Conservation (phyloP, 2,113 vertebrate genomes). For the Herpetotheres cachinnans region DNA sequence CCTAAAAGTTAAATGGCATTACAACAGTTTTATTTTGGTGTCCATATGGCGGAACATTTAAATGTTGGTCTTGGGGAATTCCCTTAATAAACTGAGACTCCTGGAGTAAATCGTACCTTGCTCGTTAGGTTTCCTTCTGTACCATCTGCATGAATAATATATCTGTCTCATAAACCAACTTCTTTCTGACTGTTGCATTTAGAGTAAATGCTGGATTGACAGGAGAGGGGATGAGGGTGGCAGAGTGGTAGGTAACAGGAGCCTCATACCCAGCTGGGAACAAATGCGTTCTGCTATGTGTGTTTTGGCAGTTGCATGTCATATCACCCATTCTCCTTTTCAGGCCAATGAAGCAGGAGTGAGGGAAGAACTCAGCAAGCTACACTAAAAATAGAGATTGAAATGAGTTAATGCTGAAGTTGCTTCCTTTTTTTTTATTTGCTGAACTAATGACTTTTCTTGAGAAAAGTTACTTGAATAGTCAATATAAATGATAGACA, state of each 20-base stretch:
- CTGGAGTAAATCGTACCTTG: background rate
- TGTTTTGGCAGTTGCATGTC: background rate
- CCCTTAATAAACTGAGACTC: background rate
- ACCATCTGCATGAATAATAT: background rate
- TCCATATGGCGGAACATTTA: background rate
- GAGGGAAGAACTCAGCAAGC: background rate
- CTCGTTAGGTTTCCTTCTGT: background rate
- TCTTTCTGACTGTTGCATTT: background rate
- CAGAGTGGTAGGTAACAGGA: background rate
- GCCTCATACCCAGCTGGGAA: background rate
- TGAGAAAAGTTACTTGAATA: background rate
- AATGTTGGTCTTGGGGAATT: background rate
- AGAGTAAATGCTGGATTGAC: background rate
- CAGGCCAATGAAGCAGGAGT: background rate
- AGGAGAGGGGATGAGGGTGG: too few relatives aligned
- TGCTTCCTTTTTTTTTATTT: background rate
- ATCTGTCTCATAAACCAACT: background rate
- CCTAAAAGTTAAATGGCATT: background rate
- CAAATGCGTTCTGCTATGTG: background rate
- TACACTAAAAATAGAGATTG: background rate
- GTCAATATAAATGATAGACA: background rate
- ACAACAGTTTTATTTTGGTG: background rate
- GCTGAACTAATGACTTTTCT: background rate
- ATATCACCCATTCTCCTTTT: background rate
- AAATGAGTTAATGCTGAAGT: background rate